Evolutionary conservation across 2,113 vertebrate genomes (phyloP).

Genomic region (Corythaixoides concolor): DNA sequence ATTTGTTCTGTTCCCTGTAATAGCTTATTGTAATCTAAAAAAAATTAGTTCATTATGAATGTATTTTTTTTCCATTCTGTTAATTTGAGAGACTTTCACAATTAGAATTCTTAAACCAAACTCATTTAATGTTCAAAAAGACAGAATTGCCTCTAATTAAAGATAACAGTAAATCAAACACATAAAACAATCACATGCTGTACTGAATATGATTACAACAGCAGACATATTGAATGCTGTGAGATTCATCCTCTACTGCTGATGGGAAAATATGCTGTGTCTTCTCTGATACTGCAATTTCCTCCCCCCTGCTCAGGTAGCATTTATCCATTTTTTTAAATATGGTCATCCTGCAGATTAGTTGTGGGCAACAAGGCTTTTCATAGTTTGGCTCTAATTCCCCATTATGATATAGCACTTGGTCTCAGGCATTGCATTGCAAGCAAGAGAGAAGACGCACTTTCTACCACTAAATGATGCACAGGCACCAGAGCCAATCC

Average conservation of each 20-base stretch:
- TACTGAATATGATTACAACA: not conserved
- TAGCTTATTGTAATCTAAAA: slow-evolving; percentile 26
- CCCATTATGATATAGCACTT: not conserved
- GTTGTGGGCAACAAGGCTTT: not conserved
- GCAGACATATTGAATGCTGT: not conserved
- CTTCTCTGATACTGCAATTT: not conserved
- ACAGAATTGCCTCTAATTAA: slow-evolving; percentile 44
- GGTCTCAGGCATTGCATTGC: not conserved
- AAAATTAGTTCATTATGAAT: not conserved
- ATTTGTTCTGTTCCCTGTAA: not conserved
- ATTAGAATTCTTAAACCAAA: slow-evolving; percentile 47
- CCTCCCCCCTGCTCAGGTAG: not conserved
- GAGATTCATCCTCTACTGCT: not conserved
- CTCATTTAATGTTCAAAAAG: slow-evolving; percentile 40
- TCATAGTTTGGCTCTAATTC: not conserved
- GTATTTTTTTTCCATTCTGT: not conserved
- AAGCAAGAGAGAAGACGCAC: not conserved
- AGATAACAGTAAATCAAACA: slow-evolving; percentile 53
- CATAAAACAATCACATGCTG: not conserved
- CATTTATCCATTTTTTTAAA: slow-evolving; percentile 9
- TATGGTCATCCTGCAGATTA: not conserved
- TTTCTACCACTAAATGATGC: not conserved
- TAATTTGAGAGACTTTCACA: slow-evolving; percentile 43
- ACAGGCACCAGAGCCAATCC: not conserved
- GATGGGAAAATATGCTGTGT: not conserved